Percentiles rank a stretch among this genome's conserved stretches.
These are phyloP conservation scores for Aporophyla lueneburgensis DNA, from an alignment of 2,888 invertebrate species.

Conservation along the genomic window DNA sequence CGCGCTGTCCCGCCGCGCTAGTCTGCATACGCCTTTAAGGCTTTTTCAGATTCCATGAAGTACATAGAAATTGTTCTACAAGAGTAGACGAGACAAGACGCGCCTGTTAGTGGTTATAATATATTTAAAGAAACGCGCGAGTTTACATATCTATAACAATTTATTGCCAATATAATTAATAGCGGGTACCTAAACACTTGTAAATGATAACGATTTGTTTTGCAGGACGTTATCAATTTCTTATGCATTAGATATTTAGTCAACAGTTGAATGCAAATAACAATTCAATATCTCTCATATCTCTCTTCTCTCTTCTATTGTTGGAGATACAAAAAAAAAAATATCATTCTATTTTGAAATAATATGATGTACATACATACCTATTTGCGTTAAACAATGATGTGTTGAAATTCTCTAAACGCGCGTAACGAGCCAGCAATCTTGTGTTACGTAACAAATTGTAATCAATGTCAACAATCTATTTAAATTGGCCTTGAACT, in stretches of 20 bases:
- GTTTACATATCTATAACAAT: not conserved
- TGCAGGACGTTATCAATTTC: not conserved
- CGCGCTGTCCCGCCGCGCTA: too few relatives aligned
- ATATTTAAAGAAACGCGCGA: too few relatives aligned
- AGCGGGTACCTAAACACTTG: not conserved
- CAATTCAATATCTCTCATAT: too few relatives aligned
- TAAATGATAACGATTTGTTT: not conserved
- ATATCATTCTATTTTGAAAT: not conserved
- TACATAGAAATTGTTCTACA: too few relatives aligned
- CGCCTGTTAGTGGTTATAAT: too few relatives aligned
- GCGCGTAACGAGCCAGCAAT: conserved; percentile 11
- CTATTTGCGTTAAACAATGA: too few relatives aligned
- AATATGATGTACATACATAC: not conserved
- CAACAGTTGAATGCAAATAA: not conserved
- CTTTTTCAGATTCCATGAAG: too few relatives aligned
- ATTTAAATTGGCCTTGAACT: conserved; percentile 39
- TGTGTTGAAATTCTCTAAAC: conserved; percentile 13
- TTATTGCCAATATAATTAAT: conserved; percentile 1
- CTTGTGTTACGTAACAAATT: not conserved
- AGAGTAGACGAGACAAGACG: too few relatives aligned
- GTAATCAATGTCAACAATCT: conserved; percentile 34
- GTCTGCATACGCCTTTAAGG: too few relatives aligned
- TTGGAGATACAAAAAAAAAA: too few relatives aligned
- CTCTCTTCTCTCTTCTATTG: too few relatives aligned
- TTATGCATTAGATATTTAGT: not conserved